phyloP scores from a whole-genome alignment of 1,140 invertebrate species.

The Mycetomoellerius zeteki region DNA sequence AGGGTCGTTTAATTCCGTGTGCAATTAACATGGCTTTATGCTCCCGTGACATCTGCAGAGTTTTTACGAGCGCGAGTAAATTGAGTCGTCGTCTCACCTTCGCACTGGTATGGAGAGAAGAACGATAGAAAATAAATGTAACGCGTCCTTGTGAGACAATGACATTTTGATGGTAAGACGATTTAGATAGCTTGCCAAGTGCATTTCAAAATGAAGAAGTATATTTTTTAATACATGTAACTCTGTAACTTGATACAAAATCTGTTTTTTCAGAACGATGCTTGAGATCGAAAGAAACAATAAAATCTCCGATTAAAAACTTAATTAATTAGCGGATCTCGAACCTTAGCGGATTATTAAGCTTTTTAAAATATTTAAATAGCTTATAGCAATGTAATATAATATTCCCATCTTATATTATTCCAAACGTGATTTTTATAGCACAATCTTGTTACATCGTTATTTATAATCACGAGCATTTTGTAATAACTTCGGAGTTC shows the following conservation, averaged over 20 bases:
- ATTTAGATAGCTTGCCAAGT: neutral
- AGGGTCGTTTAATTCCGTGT: constrained; percentile 33
- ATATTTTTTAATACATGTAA: neutral
- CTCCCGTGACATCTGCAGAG: constrained; percentile 20
- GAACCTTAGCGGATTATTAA: neutral
- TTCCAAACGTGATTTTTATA: neutral
- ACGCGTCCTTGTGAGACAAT: neutral
- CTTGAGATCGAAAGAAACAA: neutral
- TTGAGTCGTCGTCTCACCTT: constrained; percentile 20
- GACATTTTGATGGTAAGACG: neutral
- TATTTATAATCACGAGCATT: neutral
- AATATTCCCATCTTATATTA: neutral
- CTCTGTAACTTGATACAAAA: neutral
- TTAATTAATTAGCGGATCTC: neutral
- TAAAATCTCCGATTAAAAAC: neutral
- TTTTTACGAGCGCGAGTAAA: constrained; percentile 54
- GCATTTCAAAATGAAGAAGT: neutral
- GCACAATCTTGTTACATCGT: neutral
- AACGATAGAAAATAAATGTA: constrained; percentile 3
- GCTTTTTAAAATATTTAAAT: neutral
- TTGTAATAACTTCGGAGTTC: neutral
- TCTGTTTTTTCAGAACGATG: neutral
- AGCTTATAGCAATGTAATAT: neutral
- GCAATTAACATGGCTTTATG: constrained; percentile 44
- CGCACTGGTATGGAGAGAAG: neutral